Conservation (phyloP, 1,140 invertebrate species). For the Diorhabda carinulata region DNA sequence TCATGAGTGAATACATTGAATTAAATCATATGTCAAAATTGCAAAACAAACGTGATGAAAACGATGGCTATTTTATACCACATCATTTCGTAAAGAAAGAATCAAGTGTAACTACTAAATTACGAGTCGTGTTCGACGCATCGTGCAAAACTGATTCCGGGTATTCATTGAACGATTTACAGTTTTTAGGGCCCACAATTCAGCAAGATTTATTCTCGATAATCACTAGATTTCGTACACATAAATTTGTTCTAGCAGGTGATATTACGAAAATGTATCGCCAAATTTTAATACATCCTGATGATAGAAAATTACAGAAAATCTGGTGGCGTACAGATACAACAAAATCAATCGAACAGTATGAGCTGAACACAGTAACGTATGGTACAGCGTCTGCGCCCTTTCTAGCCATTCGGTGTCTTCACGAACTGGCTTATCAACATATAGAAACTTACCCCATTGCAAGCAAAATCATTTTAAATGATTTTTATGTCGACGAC, state of each 20-base stretch:
- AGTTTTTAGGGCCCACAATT: slow-evolving; percentile 36
- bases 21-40: slow-evolving; percentile 12
- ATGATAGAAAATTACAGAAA: slow-evolving; percentile 40
- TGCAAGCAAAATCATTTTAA: slow-evolving; percentile 9
- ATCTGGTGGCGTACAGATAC: slow-evolving; percentile 44
- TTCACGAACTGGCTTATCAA: slow-evolving; percentile 31
- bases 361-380: slow-evolving; percentile 28
- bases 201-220: slow-evolving; percentile 45
- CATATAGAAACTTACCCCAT: slow-evolving; percentile 23
- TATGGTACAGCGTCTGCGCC: slow-evolving; percentile 38
- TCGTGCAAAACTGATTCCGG: slow-evolving; percentile 35
- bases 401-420: slow-evolving; percentile 35
- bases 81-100: slow-evolving; percentile 45
- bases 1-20: slow-evolving; percentile 19
- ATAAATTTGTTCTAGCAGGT: slow-evolving; percentile 42
- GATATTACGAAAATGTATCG: slow-evolving; percentile 49
- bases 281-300: slow-evolving; percentile 39
- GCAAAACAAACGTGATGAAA: neutral
- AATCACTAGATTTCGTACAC: slow-evolving; percentile 46
- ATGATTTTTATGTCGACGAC: slow-evolving; percentile 22
- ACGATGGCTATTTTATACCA: slow-evolving; percentile 34
- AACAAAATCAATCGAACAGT: slow-evolving; percentile 30
- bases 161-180: slow-evolving; percentile 37
- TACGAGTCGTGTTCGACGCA: slow-evolving; percentile 47
- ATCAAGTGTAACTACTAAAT: slow-evolving; percentile 35